Evolutionary conservation across 2,888 invertebrate genomes (phyloP).

Genomic region (Esperia sulphurella): DNA sequence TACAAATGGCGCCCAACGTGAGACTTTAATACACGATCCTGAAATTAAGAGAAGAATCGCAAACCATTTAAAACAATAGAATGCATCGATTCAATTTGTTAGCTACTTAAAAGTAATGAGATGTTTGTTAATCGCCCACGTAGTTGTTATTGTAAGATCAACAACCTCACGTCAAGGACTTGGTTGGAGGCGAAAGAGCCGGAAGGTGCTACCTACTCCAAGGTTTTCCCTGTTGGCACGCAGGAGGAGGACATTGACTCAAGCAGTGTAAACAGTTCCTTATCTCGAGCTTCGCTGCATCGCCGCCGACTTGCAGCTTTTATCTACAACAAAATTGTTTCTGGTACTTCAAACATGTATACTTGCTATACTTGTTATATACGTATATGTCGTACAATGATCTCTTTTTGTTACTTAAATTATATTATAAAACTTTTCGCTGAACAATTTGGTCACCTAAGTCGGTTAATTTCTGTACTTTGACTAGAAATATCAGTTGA

Average conservation of each 20-base stretch:
- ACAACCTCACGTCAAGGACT: constrained; percentile 46
- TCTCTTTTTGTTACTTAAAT: not conserved
- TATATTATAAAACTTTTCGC: not conserved
- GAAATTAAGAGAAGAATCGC: too few relatives aligned
- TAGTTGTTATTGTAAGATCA: constrained; percentile 19
- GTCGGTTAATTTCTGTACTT: too few relatives aligned
- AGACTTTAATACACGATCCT: not conserved
- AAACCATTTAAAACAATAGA: not conserved
- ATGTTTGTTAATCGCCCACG: constrained; percentile 15
- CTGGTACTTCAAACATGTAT: constrained; percentile 11
- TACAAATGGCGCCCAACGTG: not conserved
- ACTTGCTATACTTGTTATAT: not conserved
- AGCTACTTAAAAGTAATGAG: constrained; percentile 20
- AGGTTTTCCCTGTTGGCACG: constrained; percentile 67
- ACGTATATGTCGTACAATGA: not conserved
- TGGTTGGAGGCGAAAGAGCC: constrained; percentile 52
- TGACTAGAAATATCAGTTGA: too few relatives aligned
- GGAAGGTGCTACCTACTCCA: constrained; percentile 59
- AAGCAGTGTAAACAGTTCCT: constrained; percentile 78
- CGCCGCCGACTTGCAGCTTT: constrained; percentile 60
- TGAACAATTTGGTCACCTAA: too few relatives aligned
- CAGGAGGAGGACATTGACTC: constrained; percentile 77
- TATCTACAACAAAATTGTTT: constrained; percentile 44
- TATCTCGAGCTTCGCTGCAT: constrained; percentile 67
- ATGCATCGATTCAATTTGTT: constrained; percentile 9